These are phyloP conservation scores for Cynoglossus semilaevis DNA, from an alignment of 2,113 vertebrate species.

Conservation along the genomic window DNA sequence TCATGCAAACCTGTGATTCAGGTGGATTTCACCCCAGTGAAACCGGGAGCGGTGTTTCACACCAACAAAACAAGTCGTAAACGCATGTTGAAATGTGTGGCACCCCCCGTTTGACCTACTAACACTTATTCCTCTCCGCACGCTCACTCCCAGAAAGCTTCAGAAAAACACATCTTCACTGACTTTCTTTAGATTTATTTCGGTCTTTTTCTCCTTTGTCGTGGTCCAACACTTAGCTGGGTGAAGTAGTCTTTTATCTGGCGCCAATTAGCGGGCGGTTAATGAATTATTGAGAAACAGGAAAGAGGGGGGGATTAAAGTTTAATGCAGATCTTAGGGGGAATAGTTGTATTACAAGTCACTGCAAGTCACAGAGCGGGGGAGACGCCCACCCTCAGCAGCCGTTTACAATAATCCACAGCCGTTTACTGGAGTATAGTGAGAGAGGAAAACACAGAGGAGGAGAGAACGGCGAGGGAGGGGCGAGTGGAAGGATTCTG, in stretches of 20 bases:
- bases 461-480: not conserved
- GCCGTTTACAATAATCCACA: conserved; percentile 70
- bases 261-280: conserved; percentile 77
- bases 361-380: conserved; percentile 51
- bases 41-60: conserved; percentile 28
- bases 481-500: conserved; percentile 12
- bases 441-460: not conserved
- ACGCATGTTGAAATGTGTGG: conserved; percentile 28
- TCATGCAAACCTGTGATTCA: conserved; percentile 22
- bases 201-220: conserved; percentile 23
- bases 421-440: conserved; percentile 36
- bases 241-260: conserved; percentile 74
- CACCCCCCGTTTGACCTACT: conserved; percentile 48
- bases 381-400: conserved; percentile 52
- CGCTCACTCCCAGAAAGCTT: not conserved
- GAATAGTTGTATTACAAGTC: conserved; percentile 76
- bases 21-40: conserved; percentile 23
- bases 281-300: conserved; percentile 79
- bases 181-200: conserved; percentile 15
- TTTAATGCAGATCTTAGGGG: conserved; percentile 74
- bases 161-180: no score
- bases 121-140: conserved; percentile 24
- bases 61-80: conserved; percentile 22
- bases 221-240: conserved; percentile 67
- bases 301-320: conserved; percentile 64